Evolutionary conservation across 2,888 invertebrate species (phyloP), one percentile per base, ranked within the genome.

Genomic region (Epirrhoe alternata): DNA sequence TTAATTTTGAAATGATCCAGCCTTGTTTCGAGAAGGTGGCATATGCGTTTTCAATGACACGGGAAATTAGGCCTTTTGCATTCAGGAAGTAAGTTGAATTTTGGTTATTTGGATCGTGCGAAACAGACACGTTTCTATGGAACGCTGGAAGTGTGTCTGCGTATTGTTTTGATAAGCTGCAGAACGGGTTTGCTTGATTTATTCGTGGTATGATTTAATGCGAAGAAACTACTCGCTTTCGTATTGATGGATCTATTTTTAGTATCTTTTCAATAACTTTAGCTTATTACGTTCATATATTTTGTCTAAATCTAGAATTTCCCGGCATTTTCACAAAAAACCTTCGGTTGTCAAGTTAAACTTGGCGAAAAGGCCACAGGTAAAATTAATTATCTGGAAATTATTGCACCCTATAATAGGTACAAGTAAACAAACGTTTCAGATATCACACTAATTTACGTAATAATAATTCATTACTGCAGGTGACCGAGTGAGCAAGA

Each of bases 161-260:
- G 92, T 92, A 93, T 93, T 93, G 93, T 93, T 93, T 93, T 93
- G 93, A 94, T 93, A 93, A 92, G 93, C 92, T 92, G 91, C 82
- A 85, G 85, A 93, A 92, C 94, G 89, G 89, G 94, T 94, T 93
- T 87, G 86, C 79, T 78, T 88, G 91, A 94, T 93, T 93, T 94
- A 93, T 90, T 87, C 85, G 84, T 85, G 82, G 88, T 87, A 88
- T 93, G 93, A 94, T 94, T 93, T 93, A 93, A 93, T 89, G 90
- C 87, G 93, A 93, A 92, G 92, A 92, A 91, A 92, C 91, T 89
- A 92, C 89, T 90, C 84, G 87, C 85, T 80, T 87, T 85, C 86
- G 86, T 86, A 88, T 86, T 89, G 90, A 92, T 90, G 88, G 87
- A 84, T 86, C 85, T 84, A 87, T 87, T 88, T 88, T 87, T 67